Base-by-base conservation (phyloP, 2,888 invertebrate genomes). In the Salpingus planirostris region DNA sequence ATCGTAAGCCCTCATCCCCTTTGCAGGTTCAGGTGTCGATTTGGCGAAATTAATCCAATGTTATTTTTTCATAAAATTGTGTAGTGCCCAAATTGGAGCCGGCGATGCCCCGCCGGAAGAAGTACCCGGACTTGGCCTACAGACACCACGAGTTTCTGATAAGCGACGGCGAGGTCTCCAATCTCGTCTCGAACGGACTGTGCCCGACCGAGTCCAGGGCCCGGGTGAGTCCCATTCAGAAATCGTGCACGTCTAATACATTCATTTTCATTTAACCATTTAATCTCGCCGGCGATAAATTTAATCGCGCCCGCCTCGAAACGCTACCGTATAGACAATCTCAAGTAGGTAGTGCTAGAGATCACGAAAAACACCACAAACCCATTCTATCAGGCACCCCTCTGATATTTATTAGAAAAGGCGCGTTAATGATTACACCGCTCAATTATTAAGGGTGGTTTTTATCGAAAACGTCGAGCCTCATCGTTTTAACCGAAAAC, bases 121-220 rank as follows among this genome's bases (percentile, higher is more conserved):
- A 88, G 71, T 86, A 86, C 64, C 88, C 88, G 27, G 87, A 87
- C 52, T 74, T 87, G 59, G 87, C 88, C 54, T 87, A 88, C 73
- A 80, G 81, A 66, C 81, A 84, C 58, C 85, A 87, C 69, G 86
- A 86, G 64, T 76, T 86, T 56, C 78, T 87, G 49, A 66, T 66
- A 50, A 76, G 76, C 50, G 70, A 70, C 21, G 67, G 67, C 18
- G 64, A 64, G 36, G 71, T 74, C 47, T 76, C 78, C 8, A n/a
- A n/a, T n/a, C 18, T 18, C 18, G 18, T 18, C 50, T 71, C 69
- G 42, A 69, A 69, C 50, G 71, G 72, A 51, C 73, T 74, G 55
- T 64, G 69, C 61, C 56, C 72, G 64, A 50, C 73, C 63, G 63
- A 74, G 66, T 67, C 66, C 52, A 73, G 81, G 59, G 78, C 80